A percentile compares a stretch with the other conserved stretches of the same genome.
Evolutionary conservation across 2,888 invertebrate species (phyloP).

Genomic region (Cylloceria caligata): DNA sequence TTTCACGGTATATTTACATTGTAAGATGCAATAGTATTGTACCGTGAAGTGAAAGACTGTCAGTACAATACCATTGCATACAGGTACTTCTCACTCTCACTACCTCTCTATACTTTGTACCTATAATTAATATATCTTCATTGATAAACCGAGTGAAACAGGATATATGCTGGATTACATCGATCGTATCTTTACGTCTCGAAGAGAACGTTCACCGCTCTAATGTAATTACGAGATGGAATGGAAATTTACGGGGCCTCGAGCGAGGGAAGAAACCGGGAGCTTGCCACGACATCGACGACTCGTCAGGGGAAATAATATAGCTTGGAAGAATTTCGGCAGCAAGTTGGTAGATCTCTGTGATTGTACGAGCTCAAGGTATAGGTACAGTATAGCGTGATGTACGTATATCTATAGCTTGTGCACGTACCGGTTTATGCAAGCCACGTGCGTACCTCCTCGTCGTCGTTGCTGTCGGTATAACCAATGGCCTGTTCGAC

Average conservation of each 20-base stretch:
- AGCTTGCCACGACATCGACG: slow-evolving; percentile 2
- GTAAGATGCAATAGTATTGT: too few relatives aligned
- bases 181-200: slow-evolving; percentile 22
- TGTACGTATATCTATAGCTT: slow-evolving; percentile 23
- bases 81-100: too few relatives aligned
- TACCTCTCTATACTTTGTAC: too few relatives aligned
- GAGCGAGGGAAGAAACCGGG: slow-evolving; percentile 28
- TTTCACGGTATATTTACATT: too few relatives aligned
- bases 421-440: slow-evolving; percentile 53
- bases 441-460: slow-evolving; percentile 62
- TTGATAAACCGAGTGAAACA: background rate
- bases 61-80: too few relatives aligned
- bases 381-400: background rate
- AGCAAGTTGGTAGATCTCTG: slow-evolving; percentile 2
- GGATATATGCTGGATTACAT: slow-evolving; percentile 26
- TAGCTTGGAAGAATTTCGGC: slow-evolving; percentile 54
- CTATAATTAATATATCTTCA: slow-evolving; percentile 17
- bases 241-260: slow-evolving; percentile 54
- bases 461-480: slow-evolving; percentile 41
- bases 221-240: slow-evolving; percentile 36
- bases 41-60: too few relatives aligned
- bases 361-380: slow-evolving; percentile 11
- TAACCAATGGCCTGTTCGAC: slow-evolving; percentile 43
- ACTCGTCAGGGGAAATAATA: slow-evolving; percentile 32
- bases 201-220: slow-evolving; percentile 37